Conservation (phyloP, 2,797 vertebrate genomes). For the Australoheros facetus region DNA sequence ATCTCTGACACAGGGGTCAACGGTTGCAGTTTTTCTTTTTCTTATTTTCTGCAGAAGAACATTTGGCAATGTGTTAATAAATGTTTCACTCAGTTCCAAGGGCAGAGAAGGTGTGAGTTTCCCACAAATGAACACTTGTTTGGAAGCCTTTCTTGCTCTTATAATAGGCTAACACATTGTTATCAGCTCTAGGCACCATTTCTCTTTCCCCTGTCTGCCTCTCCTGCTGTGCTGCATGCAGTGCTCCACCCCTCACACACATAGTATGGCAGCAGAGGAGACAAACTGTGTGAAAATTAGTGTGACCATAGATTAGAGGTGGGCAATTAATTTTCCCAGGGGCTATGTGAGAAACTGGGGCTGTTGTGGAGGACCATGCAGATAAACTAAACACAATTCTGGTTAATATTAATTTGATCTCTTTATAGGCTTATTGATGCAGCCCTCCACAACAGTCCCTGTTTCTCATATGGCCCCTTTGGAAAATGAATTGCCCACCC, state of each 20-base stretch:
- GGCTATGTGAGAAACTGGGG: no score
- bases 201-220: background rate
- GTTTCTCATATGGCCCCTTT: no score
- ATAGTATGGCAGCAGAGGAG: background rate
- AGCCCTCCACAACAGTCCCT: no score
- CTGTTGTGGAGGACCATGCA: no score
- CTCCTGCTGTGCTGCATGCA: background rate
- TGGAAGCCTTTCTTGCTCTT: background rate
- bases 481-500: no score
- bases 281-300: background rate
- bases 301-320: no score
- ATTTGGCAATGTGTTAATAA: background rate
- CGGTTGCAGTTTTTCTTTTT: background rate
- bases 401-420: no score
- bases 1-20: background rate
- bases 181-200: background rate
- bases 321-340: no score
- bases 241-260: background rate
- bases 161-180: background rate
- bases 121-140: background rate
- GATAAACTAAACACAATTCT: no score
- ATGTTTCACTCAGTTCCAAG: no score
- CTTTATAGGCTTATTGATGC: no score
- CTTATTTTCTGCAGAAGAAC: background rate
- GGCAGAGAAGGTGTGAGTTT: no score